phyloP scores from a whole-genome alignment of 1,140 invertebrate species.

The Trachymyrmex cornetzi region DNA sequence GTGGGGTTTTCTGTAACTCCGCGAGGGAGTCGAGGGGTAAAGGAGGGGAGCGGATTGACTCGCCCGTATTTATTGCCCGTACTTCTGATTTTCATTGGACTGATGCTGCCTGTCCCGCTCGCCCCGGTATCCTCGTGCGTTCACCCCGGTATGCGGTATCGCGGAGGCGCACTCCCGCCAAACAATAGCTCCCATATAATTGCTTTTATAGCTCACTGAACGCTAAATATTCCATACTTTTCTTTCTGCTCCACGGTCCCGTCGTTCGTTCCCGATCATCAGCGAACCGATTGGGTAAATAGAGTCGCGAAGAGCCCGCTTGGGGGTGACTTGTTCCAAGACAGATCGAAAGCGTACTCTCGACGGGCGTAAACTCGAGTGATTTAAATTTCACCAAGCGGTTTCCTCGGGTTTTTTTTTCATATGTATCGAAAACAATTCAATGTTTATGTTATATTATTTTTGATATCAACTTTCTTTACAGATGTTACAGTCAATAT shows the following conservation, averaged over 20 bases:
- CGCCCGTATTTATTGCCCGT: constrained; percentile 85
- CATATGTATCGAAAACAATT: not conserved
- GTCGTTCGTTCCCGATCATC: constrained; percentile 80
- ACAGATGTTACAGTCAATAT: not conserved
- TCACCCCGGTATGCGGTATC: constrained; percentile 80
- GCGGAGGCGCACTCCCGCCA: constrained; percentile 84
- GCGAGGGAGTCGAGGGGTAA: constrained; percentile 42
- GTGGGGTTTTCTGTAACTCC: constrained; percentile 64
- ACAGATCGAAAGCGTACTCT: constrained; percentile 61
- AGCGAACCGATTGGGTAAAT: constrained; percentile 83
- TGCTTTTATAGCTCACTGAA: constrained; percentile 87
- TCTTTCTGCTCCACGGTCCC: constrained; percentile 77
- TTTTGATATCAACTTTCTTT: not conserved
- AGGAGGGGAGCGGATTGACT: constrained; percentile 78
- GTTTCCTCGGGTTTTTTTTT: not conserved
- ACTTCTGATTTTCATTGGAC: constrained; percentile 82
- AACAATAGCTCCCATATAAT: constrained; percentile 86
- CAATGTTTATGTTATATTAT: not conserved
- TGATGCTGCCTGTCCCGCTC: constrained; percentile 65
- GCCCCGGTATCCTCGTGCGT: constrained; percentile 66
- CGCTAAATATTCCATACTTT: constrained; percentile 87
- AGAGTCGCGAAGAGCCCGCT: constrained; percentile 67
- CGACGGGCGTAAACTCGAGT: constrained; percentile 42
- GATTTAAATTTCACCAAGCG: constrained; percentile 38
- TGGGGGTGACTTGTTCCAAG: constrained; percentile 72